Percentiles rank a stretch among this genome's conserved stretches.
Evolutionary conservation across 2,888 invertebrate genomes (phyloP).

Genomic region (Dolichomitus sp.): DNA sequence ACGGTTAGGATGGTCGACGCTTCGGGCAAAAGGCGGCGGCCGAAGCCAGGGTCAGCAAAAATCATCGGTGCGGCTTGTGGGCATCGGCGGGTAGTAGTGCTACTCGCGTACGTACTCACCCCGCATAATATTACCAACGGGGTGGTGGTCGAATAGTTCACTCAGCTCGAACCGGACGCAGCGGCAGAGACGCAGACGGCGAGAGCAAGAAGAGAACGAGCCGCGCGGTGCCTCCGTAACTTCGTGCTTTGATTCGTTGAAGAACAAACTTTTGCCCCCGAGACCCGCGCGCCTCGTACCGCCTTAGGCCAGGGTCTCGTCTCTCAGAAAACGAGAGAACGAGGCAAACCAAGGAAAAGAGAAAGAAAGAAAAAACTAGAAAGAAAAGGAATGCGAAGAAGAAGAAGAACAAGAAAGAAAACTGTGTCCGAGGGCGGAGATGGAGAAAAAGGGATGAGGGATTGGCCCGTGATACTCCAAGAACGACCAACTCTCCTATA

Average conservation of each 20-base stretch:
- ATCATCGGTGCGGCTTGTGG: constrained; percentile 62
- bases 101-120: constrained; percentile 49
- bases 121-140: constrained; percentile 66
- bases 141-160: constrained; percentile 20
- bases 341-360: constrained; percentile 35
- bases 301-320: constrained; percentile 57
- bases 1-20: constrained; percentile 12
- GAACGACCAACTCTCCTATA: constrained; percentile 54
- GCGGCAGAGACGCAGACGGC: constrained; percentile 28
- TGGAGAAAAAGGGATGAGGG: constrained; percentile 44
- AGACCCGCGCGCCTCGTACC: constrained; percentile 1
- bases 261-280: constrained; percentile 65
- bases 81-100: constrained; percentile 30
- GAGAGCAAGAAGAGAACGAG: constrained; percentile 25
- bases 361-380: constrained; percentile 24
- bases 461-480: constrained; percentile 49
- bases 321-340: constrained; percentile 45
- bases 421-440: constrained; percentile 35
- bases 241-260: constrained; percentile 69
- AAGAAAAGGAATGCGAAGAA: constrained; percentile 40
- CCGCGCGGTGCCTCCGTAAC: constrained; percentile 46
- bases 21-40: constrained; percentile 31
- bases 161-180: constrained; percentile 25
- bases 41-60: constrained; percentile 66
- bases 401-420: constrained; percentile 41